A percentile compares a stretch with the other conserved stretches of the same genome.
Conservation (phyloP, 2,888 invertebrate genomes). For the Galeruca laticollis region DNA sequence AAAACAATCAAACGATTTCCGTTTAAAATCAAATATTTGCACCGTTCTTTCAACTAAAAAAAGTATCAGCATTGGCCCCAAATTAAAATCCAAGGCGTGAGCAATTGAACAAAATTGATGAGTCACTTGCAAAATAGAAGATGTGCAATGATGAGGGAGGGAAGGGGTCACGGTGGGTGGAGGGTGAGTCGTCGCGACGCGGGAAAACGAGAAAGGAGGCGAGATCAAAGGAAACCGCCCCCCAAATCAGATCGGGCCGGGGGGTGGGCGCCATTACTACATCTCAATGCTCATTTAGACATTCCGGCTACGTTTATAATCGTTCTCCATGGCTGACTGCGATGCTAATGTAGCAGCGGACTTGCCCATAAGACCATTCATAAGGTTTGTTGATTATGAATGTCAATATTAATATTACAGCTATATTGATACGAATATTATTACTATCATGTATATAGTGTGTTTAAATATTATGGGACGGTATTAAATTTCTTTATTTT, state of each 20-base stretch:
- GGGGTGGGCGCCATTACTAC: conserved; percentile 65
- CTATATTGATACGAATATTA: too few relatives aligned
- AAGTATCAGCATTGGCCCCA: conserved; percentile 36
- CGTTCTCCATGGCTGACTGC: conserved; percentile 41
- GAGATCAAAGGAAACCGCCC: conserved; percentile 75
- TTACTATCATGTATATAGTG: too few relatives aligned
- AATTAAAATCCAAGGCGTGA: conserved; percentile 55
- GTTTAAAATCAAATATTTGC: conserved; percentile 29
- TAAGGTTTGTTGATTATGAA: background rate
- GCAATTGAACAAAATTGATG: conserved; percentile 61
- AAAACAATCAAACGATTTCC: conserved; percentile 8
- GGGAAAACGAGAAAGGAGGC: conserved; percentile 65
- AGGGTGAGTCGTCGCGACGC: conserved; percentile 43
- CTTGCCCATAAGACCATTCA: background rate
- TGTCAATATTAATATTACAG: too few relatives aligned
- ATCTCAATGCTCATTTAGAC: conserved; percentile 66
- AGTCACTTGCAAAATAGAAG: conserved; percentile 68
- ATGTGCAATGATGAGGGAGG: conserved; percentile 52
- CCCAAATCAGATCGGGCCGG: conserved; percentile 64
- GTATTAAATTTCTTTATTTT: too few relatives aligned
- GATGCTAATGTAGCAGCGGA: conserved; percentile 25
- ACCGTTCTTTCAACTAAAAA: conserved; percentile 5
- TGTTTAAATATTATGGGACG: too few relatives aligned
- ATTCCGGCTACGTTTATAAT: conserved; percentile 59
- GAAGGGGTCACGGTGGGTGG: conserved; percentile 49